Conservation (phyloP, 1,140 invertebrate species). For the Leptinotarsa undecemlineata region DNA sequence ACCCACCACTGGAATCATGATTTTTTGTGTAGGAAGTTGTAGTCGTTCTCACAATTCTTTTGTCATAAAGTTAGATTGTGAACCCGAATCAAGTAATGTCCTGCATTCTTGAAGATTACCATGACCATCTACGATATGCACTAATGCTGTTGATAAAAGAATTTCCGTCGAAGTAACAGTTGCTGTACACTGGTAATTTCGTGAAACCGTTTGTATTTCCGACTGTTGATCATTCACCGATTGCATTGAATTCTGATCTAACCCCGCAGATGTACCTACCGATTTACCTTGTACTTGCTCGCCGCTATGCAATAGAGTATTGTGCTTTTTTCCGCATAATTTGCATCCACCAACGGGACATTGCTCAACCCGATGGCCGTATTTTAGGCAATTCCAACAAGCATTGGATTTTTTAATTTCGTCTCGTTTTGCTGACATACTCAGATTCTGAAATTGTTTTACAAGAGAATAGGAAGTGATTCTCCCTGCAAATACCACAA, state of each 20-base stretch:
- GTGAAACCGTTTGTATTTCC: too few relatives aligned
- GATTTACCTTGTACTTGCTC: conserved; percentile 2
- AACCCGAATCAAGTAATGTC: background rate
- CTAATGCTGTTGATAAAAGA: background rate
- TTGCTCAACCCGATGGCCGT: background rate
- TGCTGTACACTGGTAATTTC: background rate
- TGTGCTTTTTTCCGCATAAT: conserved; percentile 10
- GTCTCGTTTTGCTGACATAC: background rate
- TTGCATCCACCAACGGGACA: background rate
- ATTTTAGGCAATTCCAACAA: conserved; percentile 6
- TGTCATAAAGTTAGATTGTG: background rate
- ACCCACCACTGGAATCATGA: background rate
- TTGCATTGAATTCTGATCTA: background rate
- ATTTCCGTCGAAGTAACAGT: background rate
- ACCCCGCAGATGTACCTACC: background rate
- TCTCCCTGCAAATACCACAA: background rate
- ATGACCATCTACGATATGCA: background rate
- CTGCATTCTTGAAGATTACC: background rate
- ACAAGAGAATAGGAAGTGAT: background rate
- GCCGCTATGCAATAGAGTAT: background rate
- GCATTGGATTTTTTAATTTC: conserved; percentile 1
- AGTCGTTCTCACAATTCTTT: background rate
- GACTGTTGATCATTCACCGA: too few relatives aligned
- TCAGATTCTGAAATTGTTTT: background rate
- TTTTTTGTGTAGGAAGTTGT: background rate